Evolutionary conservation across 2,797 vertebrate genomes (phyloP).

Genomic region (Lagorchestes hirsutus): DNA sequence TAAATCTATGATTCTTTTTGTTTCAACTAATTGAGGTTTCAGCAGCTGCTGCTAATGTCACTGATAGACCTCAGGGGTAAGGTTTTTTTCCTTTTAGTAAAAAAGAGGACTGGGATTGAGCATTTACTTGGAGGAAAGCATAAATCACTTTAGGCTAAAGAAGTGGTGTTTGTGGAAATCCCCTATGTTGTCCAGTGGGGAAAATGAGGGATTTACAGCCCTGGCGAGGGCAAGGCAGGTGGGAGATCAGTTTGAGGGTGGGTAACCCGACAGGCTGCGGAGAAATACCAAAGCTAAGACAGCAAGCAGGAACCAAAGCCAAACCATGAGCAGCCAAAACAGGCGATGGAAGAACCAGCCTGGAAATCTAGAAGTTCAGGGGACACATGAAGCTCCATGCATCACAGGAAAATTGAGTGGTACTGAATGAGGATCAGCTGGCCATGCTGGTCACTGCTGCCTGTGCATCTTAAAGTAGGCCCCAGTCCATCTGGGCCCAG

Average conservation of each 20-base stretch:
- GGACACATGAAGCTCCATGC: background rate
- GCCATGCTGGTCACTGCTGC: background rate
- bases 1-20: background rate
- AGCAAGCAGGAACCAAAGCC: background rate
- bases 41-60: conserved; percentile 49
- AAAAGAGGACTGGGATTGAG: conserved; percentile 51
- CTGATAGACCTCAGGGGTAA: conserved; percentile 9
- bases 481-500: background rate
- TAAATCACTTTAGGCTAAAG: conserved; percentile 54
- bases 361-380: background rate
- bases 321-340: background rate
- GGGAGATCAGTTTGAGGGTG: background rate
- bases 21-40: background rate
- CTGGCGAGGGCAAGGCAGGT: background rate
- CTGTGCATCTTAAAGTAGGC: background rate
- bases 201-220: background rate
- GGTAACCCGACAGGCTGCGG: background rate
- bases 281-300: background rate
- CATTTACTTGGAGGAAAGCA: conserved; percentile 59
- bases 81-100: conserved; percentile 24
- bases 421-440: background rate
- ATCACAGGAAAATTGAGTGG: background rate
- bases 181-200: background rate
- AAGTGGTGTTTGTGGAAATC: conserved; percentile 26
- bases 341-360: background rate